A percentile compares a stretch with the other conserved stretches of the same genome.
Conservation (phyloP, 2,888 invertebrate genomes). For the Micoletzkya japonica region DNA sequence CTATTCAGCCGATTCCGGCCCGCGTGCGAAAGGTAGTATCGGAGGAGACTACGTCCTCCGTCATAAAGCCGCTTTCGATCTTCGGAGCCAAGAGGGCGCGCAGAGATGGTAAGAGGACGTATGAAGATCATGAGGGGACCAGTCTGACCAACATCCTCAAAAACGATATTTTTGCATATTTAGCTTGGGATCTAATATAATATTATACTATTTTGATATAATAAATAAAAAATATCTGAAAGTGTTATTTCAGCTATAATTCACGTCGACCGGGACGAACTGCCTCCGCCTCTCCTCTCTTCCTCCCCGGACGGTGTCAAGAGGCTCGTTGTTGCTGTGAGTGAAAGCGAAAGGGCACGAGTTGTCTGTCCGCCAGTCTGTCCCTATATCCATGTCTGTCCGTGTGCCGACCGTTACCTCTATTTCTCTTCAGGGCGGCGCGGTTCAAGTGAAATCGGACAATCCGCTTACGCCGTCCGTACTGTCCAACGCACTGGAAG, state of each 20-base stretch:
- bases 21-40: background rate
- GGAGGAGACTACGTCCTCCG: background rate
- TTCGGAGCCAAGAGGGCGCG: slow-evolving; percentile 13
- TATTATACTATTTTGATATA: no score
- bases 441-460: slow-evolving; percentile 10
- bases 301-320: no score
- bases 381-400: no score
- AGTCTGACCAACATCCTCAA: no score
- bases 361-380: no score
- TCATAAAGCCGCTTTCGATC: slow-evolving; percentile 15
- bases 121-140: background rate
- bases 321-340: slow-evolving; percentile 15
- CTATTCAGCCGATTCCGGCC: background rate
- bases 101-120: slow-evolving; percentile 19
- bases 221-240: no score
- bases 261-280: slow-evolving; percentile 24
- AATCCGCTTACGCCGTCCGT: background rate
- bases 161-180: no score
- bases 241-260: slow-evolving; percentile 15
- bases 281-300: no score
- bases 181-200: no score
- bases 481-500: background rate
- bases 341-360: no score
- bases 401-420: no score
- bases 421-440: slow-evolving; percentile 12